A percentile compares a stretch with the other conserved stretches of the same genome.
phyloP scores from a whole-genome alignment of 2,797 vertebrate species.

The Eremophila alpestris region DNA sequence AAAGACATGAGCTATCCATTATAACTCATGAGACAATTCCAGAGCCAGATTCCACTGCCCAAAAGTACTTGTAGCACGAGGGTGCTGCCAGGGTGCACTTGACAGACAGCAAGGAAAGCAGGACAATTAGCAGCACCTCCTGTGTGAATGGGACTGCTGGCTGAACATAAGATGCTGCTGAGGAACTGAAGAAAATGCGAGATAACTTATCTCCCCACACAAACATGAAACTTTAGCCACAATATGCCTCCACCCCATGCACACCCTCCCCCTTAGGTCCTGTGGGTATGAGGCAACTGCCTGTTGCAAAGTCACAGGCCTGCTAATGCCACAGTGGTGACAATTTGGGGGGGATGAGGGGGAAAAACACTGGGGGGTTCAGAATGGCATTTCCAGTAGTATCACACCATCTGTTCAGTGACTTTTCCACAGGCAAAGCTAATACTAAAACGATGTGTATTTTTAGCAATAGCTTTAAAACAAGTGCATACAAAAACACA shows the following conservation, averaged over 20 bases:
- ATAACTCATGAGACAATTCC: not conserved
- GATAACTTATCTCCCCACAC: not conserved
- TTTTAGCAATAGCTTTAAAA: not conserved
- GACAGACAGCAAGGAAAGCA: not conserved
- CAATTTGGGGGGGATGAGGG: not conserved
- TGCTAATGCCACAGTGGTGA: not conserved
- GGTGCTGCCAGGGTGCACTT: not conserved
- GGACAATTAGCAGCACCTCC: not conserved
- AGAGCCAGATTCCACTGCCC: not conserved
- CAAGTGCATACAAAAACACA: not conserved
- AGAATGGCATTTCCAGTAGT: not conserved
- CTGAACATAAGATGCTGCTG: not conserved
- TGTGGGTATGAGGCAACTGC: not conserved
- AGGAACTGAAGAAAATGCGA: not conserved
- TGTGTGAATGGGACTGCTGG: not conserved
- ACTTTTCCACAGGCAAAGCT: not conserved
- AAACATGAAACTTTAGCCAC: not conserved
- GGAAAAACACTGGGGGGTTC: not conserved
- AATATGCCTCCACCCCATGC: not conserved
- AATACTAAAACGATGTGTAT: fast-evolving
- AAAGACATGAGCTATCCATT: not conserved
- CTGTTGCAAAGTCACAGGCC: not conserved
- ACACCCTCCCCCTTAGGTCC: not conserved
- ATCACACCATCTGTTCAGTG: not conserved
- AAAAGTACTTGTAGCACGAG: not conserved